These are phyloP conservation scores for Cerastis leucographa DNA, from an alignment of 2,888 invertebrate species.

Conservation along the genomic window DNA sequence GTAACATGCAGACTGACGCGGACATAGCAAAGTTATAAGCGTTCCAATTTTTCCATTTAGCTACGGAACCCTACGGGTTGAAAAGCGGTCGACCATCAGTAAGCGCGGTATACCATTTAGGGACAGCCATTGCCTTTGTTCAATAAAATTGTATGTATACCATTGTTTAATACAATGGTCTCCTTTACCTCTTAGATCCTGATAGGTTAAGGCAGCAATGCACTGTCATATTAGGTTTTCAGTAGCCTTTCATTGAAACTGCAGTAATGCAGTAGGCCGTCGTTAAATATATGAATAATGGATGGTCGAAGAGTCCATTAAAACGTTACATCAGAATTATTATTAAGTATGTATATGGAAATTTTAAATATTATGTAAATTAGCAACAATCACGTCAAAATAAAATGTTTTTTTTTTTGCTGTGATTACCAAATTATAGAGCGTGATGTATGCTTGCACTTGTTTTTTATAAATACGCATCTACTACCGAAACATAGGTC, in stretches of 20 bases:
- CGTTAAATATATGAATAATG: not conserved
- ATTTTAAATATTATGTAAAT: slow-evolving; percentile 19
- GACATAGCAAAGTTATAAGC: not conserved
- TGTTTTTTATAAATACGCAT: not conserved
- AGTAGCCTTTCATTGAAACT: not conserved
- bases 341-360: not conserved
- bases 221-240: not conserved
- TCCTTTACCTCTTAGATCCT: not conserved
- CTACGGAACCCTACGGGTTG: no score
- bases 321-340: not conserved
- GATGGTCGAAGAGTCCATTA: not conserved
- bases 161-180: not conserved
- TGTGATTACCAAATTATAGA: not conserved
- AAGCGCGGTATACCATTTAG: not conserved
- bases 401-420: not conserved
- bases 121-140: slow-evolving; percentile 8
- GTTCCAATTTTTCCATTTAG: not conserved
- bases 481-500: not conserved
- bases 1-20: not conserved
- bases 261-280: no score
- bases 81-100: no score
- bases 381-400: not conserved
- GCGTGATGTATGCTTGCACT: not conserved
- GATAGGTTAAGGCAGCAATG: not conserved
- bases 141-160: not conserved